These are phyloP conservation scores for Pollachius pollachius DNA, from an alignment of 2,113 vertebrate species.

Conservation along the genomic window DNA sequence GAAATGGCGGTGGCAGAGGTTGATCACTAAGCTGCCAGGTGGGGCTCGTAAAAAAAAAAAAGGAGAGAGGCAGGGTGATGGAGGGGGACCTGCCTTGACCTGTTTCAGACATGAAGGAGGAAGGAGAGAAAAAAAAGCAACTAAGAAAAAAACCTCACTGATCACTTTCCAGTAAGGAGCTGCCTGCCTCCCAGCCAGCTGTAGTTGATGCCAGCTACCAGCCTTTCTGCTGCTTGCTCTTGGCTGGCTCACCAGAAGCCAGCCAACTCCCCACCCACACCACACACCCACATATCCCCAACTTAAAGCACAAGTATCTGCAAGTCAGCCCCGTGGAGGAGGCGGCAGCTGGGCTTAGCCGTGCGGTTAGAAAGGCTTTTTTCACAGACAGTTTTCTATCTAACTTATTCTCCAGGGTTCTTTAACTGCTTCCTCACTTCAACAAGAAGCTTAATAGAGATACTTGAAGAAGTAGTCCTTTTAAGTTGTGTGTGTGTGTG, in stretches of 20 bases:
- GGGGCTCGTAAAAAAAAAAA: constrained; percentile 62
- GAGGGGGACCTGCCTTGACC: constrained; percentile 71
- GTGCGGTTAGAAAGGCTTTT: constrained; percentile 22
- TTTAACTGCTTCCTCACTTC: not conserved
- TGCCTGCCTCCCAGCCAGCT: constrained; percentile 51
- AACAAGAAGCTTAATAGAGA: not conserved
- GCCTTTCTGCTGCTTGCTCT: constrained; percentile 36
- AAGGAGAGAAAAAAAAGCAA: no score
- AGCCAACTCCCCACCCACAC: not conserved
- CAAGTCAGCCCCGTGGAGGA: constrained; percentile 26
- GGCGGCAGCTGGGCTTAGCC: constrained; percentile 24
- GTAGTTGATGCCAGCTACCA: constrained; percentile 41
- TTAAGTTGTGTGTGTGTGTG: no score
- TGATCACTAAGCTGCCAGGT: constrained; percentile 68
- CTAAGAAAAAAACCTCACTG: constrained; percentile 37
- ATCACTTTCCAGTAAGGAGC: constrained; percentile 67
- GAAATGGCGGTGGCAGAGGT: constrained; percentile 33
- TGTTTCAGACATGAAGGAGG: constrained; percentile 68
- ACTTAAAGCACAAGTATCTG: constrained; percentile 28
- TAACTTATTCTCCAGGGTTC: constrained; percentile 34
- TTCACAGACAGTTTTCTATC: constrained; percentile 39
- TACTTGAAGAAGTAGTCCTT: no score
- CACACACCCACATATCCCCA: constrained; percentile 7
- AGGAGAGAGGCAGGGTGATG: constrained; percentile 44
- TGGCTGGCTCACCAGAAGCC: not conserved